Base-by-base conservation (phyloP, 1,140 invertebrate species). In the Proctacanthus coquilletti region DNA sequence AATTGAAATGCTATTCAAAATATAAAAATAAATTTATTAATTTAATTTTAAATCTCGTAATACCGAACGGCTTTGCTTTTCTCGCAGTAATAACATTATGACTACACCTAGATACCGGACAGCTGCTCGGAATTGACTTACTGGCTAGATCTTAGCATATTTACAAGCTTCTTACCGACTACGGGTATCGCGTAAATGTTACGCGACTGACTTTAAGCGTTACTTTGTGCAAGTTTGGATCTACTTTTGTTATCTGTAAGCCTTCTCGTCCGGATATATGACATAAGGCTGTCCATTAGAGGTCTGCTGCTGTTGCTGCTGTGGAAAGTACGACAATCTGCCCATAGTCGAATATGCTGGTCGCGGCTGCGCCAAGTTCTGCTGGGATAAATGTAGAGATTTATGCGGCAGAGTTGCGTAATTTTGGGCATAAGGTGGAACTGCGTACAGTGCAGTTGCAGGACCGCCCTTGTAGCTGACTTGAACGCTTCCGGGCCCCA, bases 371-470 rank as follows among this genome's bases (percentile, higher is more conserved):
- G 66, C 62, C 9, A 68, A 64, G 42, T 65, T 69, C 14, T 66
- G 63, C 30, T 48, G 52, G 21, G 56, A 56, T 46, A 68, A 60
- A 33, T 53, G 47, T 44, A 38, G 30, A 3, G 69, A 47, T 51
- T 76, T 76, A 49, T 75, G 72, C 5, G 74, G 72, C 44, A 75
- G 55, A 11, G 74, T 75, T 5, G 68, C 65, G 39, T 65, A 71
- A 21, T 62, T 71, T 36, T 67, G 47, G 20, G 67, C 62, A 42
- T 65, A 66, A 1, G 63, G 60, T 14, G 65, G 65, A 8, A 70
- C 56, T 3, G 65, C 60, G 39, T 69, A 69, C 2, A 67, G 42
- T 3, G 46, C 30, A 44, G 46, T 61, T 2, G 41, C 13, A 45
- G 51, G 61, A 34, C 44, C 65, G 42, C 70, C 70, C 62, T 63